Base-by-base conservation (phyloP, 2,113 vertebrate genomes). In the Chunga burmeisteri region DNA sequence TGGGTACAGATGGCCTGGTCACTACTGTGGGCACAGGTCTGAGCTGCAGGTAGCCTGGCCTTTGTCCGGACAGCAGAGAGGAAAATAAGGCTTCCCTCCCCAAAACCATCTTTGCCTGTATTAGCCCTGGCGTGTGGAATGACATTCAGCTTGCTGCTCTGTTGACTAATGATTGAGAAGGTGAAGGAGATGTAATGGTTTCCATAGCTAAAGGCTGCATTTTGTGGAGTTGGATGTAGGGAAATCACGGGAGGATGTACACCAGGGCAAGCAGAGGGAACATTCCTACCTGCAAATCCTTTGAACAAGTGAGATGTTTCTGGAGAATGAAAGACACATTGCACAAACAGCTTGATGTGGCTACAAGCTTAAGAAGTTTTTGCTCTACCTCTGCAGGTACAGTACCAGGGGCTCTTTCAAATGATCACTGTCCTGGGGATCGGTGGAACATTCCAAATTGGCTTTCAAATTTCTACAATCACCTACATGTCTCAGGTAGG, bases 401-500 rank as follows among this genome's bases (percentile, higher is more conserved):
- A 97, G 36, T 96, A 97, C 82, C 95, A 16, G 50, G 90, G 96
- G 26, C 80, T 98, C 26, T 75, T 98, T 46, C 96, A 14, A 81
- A 93, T 98, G 93, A 59, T 97, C 13, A 16, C 95, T 66, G 83
- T 98, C 42, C 71, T 98, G 52, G 99, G 99, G 55, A 98, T 99
- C 0, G 98, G 99, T 53, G 99, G 98, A 32, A 98, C 98, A 1
- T 98, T 99, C 95, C 99, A 99, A 40, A 97, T 98, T 71, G 98
- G 99, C 65, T 98, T 98, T 86, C 93, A 98, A 7, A 40, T 98
- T 58, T 98, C 99, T 18, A 97, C 97, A 52, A 90, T 99, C 96
- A 98, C 98, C 42, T 98, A 98, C 10, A 96, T 98, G 16, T 99
- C 98, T 47, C 42, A 63, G 88, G 99, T 99, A 94, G 98, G 98